A percentile compares a stretch with the other conserved stretches of the same genome.
These are phyloP conservation scores for Chaenocephalus aceratus DNA, from an alignment of 2,113 vertebrate genomes.

Conservation along the genomic window DNA sequence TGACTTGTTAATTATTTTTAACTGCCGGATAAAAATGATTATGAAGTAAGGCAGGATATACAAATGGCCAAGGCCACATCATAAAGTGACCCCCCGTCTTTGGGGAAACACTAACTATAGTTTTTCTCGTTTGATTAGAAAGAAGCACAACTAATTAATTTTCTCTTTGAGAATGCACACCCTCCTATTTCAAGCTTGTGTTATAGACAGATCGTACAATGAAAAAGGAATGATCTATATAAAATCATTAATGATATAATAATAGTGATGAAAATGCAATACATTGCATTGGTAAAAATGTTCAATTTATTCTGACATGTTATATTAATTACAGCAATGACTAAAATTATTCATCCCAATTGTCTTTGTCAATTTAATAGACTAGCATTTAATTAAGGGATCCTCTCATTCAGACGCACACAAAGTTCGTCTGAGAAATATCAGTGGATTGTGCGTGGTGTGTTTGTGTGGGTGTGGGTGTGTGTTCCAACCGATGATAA, in stretches of 20 bases:
- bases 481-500: neutral
- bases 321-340: conserved; percentile 52
- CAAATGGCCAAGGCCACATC: conserved; percentile 68
- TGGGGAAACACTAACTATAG: conserved; percentile 49
- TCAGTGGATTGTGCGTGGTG: neutral
- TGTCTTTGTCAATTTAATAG: conserved; percentile 54
- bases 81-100: conserved; percentile 64
- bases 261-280: conserved; percentile 25
- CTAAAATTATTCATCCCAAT: conserved; percentile 38
- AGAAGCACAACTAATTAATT: conserved; percentile 2
- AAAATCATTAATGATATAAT: conserved; percentile 13
- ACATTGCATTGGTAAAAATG: neutral
- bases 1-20: conserved; percentile 87
- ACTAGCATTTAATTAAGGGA: conserved; percentile 46
- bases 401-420: conserved; percentile 17
- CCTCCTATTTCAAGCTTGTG: neutral
- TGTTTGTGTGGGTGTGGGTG: conserved; percentile 3
- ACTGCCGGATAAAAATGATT: conserved; percentile 85
- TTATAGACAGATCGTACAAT: conserved; percentile 2
- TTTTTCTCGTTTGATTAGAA: conserved; percentile 26
- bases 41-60: conserved; percentile 81
- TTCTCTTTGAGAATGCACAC: neutral
- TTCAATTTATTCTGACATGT: conserved; percentile 28
- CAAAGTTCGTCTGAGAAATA: conserved; percentile 19
- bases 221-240: neutral